A percentile compares a stretch with the other conserved stretches of the same genome.
These are phyloP conservation scores for Tenualosa ilisha DNA, from an alignment of 2,797 vertebrate species.

Conservation along the genomic window DNA sequence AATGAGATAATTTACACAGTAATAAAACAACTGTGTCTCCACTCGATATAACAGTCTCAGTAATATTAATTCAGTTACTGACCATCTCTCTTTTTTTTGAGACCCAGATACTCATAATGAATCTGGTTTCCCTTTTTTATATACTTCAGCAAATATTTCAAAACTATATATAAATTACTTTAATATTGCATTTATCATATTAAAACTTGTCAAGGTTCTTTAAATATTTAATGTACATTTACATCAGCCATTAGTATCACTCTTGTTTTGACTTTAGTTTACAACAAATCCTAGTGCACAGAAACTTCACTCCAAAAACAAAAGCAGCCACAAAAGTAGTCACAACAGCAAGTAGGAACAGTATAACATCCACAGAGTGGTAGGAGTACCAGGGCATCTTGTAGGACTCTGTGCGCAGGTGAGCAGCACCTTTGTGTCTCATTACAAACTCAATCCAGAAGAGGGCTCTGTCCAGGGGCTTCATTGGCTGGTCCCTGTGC, in stretches of 20 bases:
- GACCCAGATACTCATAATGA: too few species aligned
- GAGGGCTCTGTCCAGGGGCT: conserved; percentile 52
- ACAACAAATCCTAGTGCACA: conserved; percentile 50
- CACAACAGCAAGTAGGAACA: conserved; percentile 47
- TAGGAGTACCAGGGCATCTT: conserved; percentile 60
- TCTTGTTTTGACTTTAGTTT: conserved; percentile 58
- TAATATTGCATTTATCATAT: too few species aligned
- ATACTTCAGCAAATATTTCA: too few species aligned
- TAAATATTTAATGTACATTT: too few species aligned
- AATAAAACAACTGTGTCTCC: too few species aligned
- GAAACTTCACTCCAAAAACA: conserved; percentile 47
- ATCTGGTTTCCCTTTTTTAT: too few species aligned
- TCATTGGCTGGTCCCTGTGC: conserved; percentile 53
- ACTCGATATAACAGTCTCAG: too few species aligned
- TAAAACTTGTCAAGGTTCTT: too few species aligned
- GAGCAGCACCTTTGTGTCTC: conserved; percentile 56
- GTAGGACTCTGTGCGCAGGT: conserved; percentile 57
- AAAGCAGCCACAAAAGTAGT: conserved; percentile 47
- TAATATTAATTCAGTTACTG: too few species aligned
- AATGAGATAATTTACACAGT: too few species aligned
- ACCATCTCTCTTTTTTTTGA: too few species aligned
- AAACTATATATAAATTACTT: too few species aligned
- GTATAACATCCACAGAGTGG: conserved; percentile 47
- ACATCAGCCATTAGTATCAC: conserved; percentile 26
- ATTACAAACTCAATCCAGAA: conserved; percentile 60